Evolutionary conservation across 2,888 invertebrate species (phyloP).

Genomic region (Scotopteryx bipunctaria): DNA sequence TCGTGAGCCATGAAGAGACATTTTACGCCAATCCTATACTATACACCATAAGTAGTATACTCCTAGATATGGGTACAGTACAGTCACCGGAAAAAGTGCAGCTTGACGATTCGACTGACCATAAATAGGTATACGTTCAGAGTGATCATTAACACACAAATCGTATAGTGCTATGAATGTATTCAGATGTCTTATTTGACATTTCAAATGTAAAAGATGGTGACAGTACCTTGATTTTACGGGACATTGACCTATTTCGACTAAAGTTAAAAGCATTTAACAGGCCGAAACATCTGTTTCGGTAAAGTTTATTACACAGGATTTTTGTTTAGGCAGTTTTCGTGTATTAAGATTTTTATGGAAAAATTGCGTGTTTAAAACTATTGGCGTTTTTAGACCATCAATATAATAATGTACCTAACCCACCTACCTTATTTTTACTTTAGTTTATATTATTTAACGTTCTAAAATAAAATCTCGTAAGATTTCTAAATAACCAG

Average conservation of each 20-base stretch:
- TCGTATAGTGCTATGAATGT: no score
- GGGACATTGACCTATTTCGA: constrained; percentile 71
- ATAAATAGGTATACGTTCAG: not conserved
- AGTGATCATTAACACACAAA: not conserved
- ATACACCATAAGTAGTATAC: not conserved
- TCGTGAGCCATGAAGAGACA: constrained; percentile 62
- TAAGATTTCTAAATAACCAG: no score
- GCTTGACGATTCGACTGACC: not conserved
- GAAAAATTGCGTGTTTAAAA: not conserved
- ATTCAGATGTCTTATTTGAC: no score
- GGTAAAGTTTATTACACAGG: not conserved
- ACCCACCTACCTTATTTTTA: no score
- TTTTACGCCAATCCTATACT: constrained; percentile 43
- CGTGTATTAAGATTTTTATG: not conserved
- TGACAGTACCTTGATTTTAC: constrained; percentile 35
- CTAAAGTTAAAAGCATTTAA: constrained; percentile 32
- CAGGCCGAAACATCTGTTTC: constrained; percentile 11
- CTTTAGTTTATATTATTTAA: not conserved
- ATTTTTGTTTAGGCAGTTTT: not conserved
- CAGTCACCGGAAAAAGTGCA: constrained; percentile 7
- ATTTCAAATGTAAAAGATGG: not conserved
- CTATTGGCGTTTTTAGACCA: not conserved
- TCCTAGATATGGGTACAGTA: constrained; percentile 37
- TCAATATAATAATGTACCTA: no score
- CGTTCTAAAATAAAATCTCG: no score